Evolutionary conservation across 1,140 invertebrate genomes (phyloP), one percentile per base, ranked within the genome.

Genomic region (Branchinecta lynchi): DNA sequence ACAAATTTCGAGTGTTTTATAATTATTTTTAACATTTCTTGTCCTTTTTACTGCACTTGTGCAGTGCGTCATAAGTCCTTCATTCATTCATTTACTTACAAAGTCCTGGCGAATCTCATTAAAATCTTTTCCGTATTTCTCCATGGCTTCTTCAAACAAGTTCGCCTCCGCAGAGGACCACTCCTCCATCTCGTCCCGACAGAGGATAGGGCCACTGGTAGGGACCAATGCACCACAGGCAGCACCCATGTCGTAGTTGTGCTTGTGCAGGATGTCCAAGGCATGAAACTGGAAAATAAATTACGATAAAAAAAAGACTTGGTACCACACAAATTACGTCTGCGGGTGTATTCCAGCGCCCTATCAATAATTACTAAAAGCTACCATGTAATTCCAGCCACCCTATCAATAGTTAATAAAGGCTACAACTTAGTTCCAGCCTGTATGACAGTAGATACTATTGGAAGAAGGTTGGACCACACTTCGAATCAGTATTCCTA

Each of bases 111-210:
- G 86, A 78, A 99, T 98, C 76, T 99, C 96, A 74, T 90, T 89
- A 79, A 99, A 99, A 81, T 99, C 96, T 83, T 99, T 99, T 72
- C 96, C 96, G 82, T 98, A 99, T 83, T 99, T 99, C 78, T 99
- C 67, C 72, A 93, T 83, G 65, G 95, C 95, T 80, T 99, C 96
- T 81, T 99, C 97, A 80, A 99, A 99, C 44, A 99, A 84, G 82
- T 96, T 98, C 20, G 96, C 95, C 79, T 99, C 97, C 15, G 93
- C 93, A 9, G 96, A 93, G 72, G 94, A 97, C 97, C 96, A 99
- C 80, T 99, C 96, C 82, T 99, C 97, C 90, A 99, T 96, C 82
- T 99, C 96, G 82, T 99, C 97, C 72, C 94, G 84, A 82, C 95
- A 98, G 45, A 99, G 84, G 73, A 98, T 90, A 1, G 96, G 96